Conservation (phyloP, 2,797 vertebrate genomes). For the Falco peregrinus region DNA sequence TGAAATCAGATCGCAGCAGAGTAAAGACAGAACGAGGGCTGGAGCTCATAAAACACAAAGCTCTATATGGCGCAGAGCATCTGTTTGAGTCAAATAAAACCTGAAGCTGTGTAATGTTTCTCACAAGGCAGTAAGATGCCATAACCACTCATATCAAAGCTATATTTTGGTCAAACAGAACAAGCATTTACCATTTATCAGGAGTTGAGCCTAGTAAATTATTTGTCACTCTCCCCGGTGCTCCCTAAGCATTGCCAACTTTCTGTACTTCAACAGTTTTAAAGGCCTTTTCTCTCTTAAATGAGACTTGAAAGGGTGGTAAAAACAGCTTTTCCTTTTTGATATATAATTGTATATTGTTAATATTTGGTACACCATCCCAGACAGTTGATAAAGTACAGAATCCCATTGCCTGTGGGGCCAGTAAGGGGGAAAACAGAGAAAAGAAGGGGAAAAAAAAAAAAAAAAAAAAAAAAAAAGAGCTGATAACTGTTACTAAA, state of each 20-base stretch:
- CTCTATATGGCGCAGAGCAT: neutral
- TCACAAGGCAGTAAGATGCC: constrained; percentile 29
- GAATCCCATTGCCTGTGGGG: neutral
- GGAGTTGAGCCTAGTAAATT: constrained; percentile 8
- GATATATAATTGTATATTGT: neutral
- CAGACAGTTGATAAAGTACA: neutral
- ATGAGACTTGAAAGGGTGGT: neutral
- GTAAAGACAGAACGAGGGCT: neutral
- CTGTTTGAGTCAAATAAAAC: constrained; percentile 19
- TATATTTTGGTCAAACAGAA: constrained; percentile 42
- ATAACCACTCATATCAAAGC: constrained; percentile 33
- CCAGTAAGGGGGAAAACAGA: neutral
- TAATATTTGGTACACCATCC: neutral
- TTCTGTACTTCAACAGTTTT: neutral
- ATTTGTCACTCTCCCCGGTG: constrained; percentile 5
- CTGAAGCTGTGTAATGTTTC: constrained; percentile 3
- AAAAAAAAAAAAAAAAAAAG: too few relatives aligned
- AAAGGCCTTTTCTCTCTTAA: neutral
- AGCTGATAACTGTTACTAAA: neutral
- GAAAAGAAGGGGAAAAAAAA: neutral
- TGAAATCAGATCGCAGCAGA: neutral
- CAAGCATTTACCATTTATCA: constrained; percentile 39
- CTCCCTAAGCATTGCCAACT: neutral
- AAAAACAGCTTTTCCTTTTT: neutral
- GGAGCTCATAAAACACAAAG: neutral